Conservation (phyloP, 2,888 invertebrate species). For the Dione juno region DNA sequence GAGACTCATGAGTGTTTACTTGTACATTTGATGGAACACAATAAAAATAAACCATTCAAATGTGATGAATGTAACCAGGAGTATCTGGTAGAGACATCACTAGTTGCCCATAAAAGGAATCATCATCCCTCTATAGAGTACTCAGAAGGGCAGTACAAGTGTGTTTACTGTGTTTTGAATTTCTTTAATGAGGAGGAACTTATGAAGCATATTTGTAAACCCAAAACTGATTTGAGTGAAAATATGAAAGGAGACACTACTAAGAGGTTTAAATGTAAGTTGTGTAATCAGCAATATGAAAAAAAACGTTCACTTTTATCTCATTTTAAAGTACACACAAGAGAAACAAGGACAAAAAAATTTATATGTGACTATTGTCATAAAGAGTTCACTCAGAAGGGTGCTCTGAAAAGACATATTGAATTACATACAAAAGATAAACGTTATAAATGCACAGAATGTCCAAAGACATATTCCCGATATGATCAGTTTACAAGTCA, state of each 20-base stretch:
- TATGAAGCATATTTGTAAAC: slow-evolving; percentile 13
- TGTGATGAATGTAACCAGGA: slow-evolving; percentile 21
- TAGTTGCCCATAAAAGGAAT: slow-evolving; percentile 7
- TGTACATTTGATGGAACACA: slow-evolving; percentile 34
- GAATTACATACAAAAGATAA: slow-evolving; percentile 81
- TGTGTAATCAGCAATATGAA: slow-evolving; percentile 80
- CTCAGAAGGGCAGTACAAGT: slow-evolving; percentile 6
- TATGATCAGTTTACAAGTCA: slow-evolving; percentile 83
- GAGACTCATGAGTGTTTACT: slow-evolving; percentile 22
- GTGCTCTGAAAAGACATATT: slow-evolving; percentile 74
- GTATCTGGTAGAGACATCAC: slow-evolving; percentile 1
- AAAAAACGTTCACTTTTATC: slow-evolving; percentile 78
- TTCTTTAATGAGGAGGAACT: slow-evolving; percentile 26
- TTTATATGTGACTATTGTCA: slow-evolving; percentile 76
- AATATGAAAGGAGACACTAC: slow-evolving; percentile 27
- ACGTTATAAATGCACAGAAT: slow-evolving; percentile 80
- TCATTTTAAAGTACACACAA: slow-evolving; percentile 65
- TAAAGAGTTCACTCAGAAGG: slow-evolving; percentile 69
- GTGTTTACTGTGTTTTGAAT: slow-evolving; percentile 12
- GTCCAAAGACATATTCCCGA: slow-evolving; percentile 83
- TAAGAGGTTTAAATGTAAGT: slow-evolving; percentile 65
- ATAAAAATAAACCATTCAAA: slow-evolving; percentile 11
- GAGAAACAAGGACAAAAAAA: slow-evolving; percentile 59
- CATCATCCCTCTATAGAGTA: not conserved
- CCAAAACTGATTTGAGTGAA: slow-evolving; percentile 6